Evolutionary conservation across 2,888 invertebrate genomes (phyloP), one percentile per base, ranked within the genome.

Genomic region (Druceiella hillmani): DNA sequence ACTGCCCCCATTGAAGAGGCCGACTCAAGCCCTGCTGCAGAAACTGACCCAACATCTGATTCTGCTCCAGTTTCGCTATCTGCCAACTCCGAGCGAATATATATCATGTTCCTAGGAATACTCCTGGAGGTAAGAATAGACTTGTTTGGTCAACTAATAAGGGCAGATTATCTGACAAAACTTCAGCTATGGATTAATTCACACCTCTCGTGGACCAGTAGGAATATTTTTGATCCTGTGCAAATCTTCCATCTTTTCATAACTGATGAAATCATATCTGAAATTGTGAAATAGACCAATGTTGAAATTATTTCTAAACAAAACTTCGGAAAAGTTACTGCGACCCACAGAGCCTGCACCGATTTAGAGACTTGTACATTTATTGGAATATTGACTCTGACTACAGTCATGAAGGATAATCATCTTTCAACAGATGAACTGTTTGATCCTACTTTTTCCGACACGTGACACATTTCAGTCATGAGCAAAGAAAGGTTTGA

Each of bases 201-300:
- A 24, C 4, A 33, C 33, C 33, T 33, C 33, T 33, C 33, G 33
- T 11, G 33, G 33, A 22, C 33, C 33, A 33, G 11, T 24, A 12
- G 15, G 27, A 1, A 14, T 4, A 17, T 11, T n/a, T 13, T 46
- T 40, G 47, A 48, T 48, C 40, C 28, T 38, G 47, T 47, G 28
- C 26, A 32, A 47, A 36, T 12, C 11, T 26, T 4, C 12, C 12
- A 11, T 10, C 4, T 4, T 3, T 11, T 11, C 10, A 26, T 26
- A 29, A 29, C 22, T n/a, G 22, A 20, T 7, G 22, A 20, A 20
- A 20, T 20, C 22, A 20, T 20, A 20, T 7, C 22, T 20, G 22
- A 20, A 20, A 20, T 20, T 20, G 22, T 20, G 22, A 20, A 20
- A 20, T 20, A 9, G 22, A 20, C 9, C 22, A 20, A 20, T 20